A percentile compares a stretch with the other conserved stretches of the same genome.
Evolutionary conservation across 2,888 invertebrate genomes (phyloP).

Genomic region (Dynastes hyllus): DNA sequence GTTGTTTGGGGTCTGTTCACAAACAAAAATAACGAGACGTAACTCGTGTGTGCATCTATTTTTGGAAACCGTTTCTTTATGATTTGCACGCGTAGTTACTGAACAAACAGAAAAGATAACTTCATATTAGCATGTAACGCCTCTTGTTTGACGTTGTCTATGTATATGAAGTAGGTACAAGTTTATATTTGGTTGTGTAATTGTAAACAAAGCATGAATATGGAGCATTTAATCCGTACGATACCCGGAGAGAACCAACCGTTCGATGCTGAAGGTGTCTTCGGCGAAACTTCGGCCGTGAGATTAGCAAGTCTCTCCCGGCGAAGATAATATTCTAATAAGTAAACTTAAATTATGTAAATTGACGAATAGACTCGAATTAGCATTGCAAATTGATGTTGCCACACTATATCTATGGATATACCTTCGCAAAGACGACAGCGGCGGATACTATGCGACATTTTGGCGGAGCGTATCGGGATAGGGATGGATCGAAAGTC

Average conservation of each 20-base stretch:
- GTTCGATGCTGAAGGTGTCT: conserved; percentile 14
- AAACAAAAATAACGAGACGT: too few relatives aligned
- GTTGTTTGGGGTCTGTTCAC: too few relatives aligned
- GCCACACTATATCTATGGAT: conserved; percentile 9
- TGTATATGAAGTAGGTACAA: too few relatives aligned
- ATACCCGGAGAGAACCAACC: conserved; percentile 6
- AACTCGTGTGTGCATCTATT: too few relatives aligned
- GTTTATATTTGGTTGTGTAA: background rate
- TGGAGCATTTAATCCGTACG: conserved; percentile 32
- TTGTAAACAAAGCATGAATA: conserved; percentile 32
- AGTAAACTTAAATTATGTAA: conserved; percentile 46
- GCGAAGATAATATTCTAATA: conserved; percentile 45
- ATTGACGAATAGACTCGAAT: conserved; percentile 33
- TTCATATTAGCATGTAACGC: too few relatives aligned
- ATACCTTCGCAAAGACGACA: background rate
- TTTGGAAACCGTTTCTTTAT: too few relatives aligned
- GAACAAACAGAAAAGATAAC: too few relatives aligned
- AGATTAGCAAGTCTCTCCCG: conserved; percentile 25
- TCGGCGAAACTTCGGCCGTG: conserved; percentile 27
- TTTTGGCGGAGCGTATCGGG: background rate
- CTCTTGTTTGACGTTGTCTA: too few relatives aligned
- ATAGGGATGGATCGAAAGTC: conserved; percentile 11
- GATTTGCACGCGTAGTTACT: too few relatives aligned
- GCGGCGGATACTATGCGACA: background rate
- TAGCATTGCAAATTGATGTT: conserved; percentile 44